Evolutionary conservation across 1,140 invertebrate species (phyloP), one percentile per base, ranked within the genome.

Genomic region (Uloborus diversus): DNA sequence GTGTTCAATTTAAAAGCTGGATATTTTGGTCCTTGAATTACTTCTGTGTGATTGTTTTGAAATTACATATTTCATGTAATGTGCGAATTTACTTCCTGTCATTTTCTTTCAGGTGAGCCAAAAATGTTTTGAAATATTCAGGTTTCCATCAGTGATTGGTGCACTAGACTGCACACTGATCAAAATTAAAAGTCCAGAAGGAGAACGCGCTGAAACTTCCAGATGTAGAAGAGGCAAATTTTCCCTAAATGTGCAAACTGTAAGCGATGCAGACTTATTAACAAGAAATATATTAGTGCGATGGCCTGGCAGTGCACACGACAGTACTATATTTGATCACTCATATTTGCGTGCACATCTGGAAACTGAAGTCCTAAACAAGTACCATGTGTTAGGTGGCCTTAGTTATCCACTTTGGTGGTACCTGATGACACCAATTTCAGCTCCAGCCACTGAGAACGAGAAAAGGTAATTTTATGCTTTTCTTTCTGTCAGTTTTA

Each of bases 371-470:
- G 13, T 56, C 5, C 66, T 20, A 13, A 23, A 3, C 4, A 32
- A 32, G 5, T 69, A 69, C 23, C 47, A 47, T 32, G 2, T 69
- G 0, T 20, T 69, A 23, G 66, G 66, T 4, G 49, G 56, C 23
- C 53, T 17, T 56, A 49, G 47, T 2, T 69, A 56, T 32, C 27
- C 14, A 32, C 23, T 30, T 5, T 11, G 27, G 23, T 33, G 14
- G 2, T 69, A 69, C 30, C 30, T 69, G 17, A 33, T 69, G 32
- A 69, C 47, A 51, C 66, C 66, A 25, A 33, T 69, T 69, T 62
- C 13, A n/a, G 20, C 32, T 4, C 30, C 59, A 35, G 7, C 28
- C 32, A n/a, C 30, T 9, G 30, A 17, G 35, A 3, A 17, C 3
- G 11, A 62, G 35, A 35, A 3, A 32, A 62, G 59, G 59, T 62